A percentile compares a stretch with the other conserved stretches of the same genome.
phyloP scores from a whole-genome alignment of 2,113 vertebrate genomes.

The Castor canadensis region DNA sequence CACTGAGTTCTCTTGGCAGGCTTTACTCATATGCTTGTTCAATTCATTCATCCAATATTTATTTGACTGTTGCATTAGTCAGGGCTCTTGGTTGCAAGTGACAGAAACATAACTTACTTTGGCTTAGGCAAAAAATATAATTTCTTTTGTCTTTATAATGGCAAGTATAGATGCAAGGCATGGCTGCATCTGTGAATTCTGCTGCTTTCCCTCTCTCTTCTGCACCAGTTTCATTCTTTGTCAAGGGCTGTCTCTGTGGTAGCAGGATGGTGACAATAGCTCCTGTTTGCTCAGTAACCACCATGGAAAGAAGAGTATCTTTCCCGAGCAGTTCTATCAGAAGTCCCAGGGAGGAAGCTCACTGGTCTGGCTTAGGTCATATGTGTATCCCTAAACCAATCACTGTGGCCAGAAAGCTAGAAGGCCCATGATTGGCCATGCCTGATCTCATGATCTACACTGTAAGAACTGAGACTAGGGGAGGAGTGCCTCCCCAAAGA shows the following conservation, averaged over 20 bases:
- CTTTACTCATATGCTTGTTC: background rate
- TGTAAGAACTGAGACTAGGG: background rate
- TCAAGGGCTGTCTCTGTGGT: background rate
- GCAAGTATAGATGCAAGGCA: background rate
- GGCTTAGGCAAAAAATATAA: background rate
- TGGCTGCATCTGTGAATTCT: background rate
- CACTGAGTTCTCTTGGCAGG: constrained; percentile 14
- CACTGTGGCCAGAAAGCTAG: background rate
- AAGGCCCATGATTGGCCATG: constrained; percentile 32
- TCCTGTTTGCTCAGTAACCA: background rate
- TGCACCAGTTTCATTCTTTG: constrained; percentile 37
- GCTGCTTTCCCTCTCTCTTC: background rate
- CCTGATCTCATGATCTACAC: background rate
- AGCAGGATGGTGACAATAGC: background rate
- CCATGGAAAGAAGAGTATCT: background rate
- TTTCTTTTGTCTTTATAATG: background rate
- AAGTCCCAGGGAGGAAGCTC: background rate
- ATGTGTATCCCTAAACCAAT: constrained; percentile 30
- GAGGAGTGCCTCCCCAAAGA: background rate
- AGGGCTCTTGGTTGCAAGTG: constrained; percentile 40
- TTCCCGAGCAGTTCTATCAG: background rate
- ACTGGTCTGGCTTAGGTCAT: background rate
- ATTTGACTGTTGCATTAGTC: constrained; percentile 43
- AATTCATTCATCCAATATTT: constrained; percentile 51
- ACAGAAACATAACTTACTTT: constrained; percentile 47